Percentiles rank a stretch among this genome's conserved stretches.
These are phyloP conservation scores for Philopedon plagiatum DNA, from an alignment of 2,888 invertebrate genomes.

Conservation along the genomic window DNA sequence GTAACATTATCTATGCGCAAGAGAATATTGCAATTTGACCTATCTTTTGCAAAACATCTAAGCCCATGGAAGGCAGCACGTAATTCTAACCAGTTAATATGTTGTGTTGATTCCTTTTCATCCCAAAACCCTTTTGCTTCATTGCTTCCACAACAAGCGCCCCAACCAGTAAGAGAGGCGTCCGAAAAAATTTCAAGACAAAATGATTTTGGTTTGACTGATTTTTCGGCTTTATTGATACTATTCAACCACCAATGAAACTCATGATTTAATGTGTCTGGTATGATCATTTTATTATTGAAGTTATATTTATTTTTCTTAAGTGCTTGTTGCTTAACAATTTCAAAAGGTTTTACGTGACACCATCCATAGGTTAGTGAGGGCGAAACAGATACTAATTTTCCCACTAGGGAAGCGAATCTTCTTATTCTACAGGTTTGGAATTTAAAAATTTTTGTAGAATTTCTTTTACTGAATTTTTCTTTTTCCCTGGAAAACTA, in stretches of 20 bases:
- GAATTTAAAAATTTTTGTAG: no score
- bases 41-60: not conserved
- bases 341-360: not conserved
- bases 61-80: not conserved
- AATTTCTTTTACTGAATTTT: no score
- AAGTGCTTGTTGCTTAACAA: not conserved
- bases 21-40: not conserved
- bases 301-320: not conserved
- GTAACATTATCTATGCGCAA: not conserved
- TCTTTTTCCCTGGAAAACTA: no score
- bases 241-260: not conserved
- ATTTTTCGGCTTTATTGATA: not conserved
- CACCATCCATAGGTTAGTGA: not conserved
- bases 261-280: not conserved
- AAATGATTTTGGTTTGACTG: no score
- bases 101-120: not conserved
- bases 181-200: not conserved
- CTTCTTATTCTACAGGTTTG: not conserved
- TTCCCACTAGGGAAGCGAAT: not conserved
- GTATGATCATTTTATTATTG: not conserved
- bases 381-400: not conserved
- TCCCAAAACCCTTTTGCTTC: not conserved
- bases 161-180: not conserved
- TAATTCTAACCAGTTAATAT: not conserved
- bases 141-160: not conserved